Conservation (phyloP, 2,797 vertebrate species). For the Sorex maritimensis region DNA sequence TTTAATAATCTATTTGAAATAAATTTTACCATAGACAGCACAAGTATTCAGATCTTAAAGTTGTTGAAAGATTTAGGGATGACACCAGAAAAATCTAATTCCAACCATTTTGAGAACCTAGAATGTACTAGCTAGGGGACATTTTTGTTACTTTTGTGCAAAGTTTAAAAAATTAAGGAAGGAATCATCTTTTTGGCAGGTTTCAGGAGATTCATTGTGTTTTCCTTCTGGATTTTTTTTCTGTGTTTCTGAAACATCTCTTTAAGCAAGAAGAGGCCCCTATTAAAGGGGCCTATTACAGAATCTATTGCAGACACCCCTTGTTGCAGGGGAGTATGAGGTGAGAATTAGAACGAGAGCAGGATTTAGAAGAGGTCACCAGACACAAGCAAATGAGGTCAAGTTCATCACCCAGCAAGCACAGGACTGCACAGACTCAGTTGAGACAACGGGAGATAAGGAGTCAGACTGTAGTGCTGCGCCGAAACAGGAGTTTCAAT, state of each 20-base stretch:
- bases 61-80: constrained; percentile 8
- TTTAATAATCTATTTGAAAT: background rate
- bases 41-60: background rate
- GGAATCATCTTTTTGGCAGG: background rate
- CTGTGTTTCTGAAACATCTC: background rate
- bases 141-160: background rate
- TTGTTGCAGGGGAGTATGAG: background rate
- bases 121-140: background rate
- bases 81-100: background rate
- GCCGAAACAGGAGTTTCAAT: background rate
- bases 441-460: background rate
- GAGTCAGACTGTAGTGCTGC: background rate
- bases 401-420: background rate
- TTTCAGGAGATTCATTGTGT: background rate
- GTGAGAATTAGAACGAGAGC: background rate
- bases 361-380: background rate
- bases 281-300: background rate
- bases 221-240: background rate
- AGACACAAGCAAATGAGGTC: background rate
- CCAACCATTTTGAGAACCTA: background rate
- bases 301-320: background rate
- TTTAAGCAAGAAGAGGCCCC: background rate
- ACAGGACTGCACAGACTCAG: background rate
- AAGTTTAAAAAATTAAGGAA: background rate
- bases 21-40: background rate